phyloP scores from a whole-genome alignment of 1,140 invertebrate species.

The Lordiphosa mommai region DNA sequence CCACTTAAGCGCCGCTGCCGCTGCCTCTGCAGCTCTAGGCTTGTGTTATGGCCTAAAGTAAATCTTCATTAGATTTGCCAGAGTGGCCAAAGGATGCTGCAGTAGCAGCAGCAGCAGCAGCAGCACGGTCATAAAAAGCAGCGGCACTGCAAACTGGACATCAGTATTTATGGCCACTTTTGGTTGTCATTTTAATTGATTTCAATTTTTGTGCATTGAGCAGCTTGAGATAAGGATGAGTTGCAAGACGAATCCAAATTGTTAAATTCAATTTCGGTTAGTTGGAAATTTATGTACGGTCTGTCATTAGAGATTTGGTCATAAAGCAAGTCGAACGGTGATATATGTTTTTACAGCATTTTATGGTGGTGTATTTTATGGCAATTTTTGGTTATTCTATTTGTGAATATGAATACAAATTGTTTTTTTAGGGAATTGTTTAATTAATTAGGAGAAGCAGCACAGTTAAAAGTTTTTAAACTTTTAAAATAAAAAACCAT shows the following conservation, averaged over 20 bases:
- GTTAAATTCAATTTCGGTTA: slow-evolving; percentile 18
- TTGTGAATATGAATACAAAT: too few species aligned
- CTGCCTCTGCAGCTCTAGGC: slow-evolving; percentile 18
- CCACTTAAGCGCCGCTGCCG: slow-evolving; percentile 56
- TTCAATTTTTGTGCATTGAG: slow-evolving; percentile 65
- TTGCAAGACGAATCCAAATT: slow-evolving; percentile 42
- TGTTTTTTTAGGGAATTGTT: too few species aligned
- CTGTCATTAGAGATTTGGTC: not conserved
- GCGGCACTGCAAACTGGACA: slow-evolving; percentile 38
- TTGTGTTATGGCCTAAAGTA: slow-evolving; percentile 78
- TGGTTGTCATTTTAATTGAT: slow-evolving; percentile 77
- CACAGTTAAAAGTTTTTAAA: too few species aligned
- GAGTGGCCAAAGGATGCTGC: slow-evolving; percentile 53
- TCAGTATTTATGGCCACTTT: slow-evolving; percentile 72
- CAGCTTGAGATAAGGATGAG: slow-evolving; percentile 50
- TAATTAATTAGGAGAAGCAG: too few species aligned
- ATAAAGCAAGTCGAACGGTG: not conserved
- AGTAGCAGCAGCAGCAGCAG: slow-evolving; percentile 22
- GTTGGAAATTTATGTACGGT: not conserved
- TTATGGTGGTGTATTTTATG: slow-evolving; percentile 15
- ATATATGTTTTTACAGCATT: slow-evolving; percentile 9
- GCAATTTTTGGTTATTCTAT: not conserved
- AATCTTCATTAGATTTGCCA: slow-evolving; percentile 78
- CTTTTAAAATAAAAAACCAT: too few species aligned
- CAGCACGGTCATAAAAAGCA: slow-evolving; percentile 59